Conservation (phyloP, 1,140 invertebrate species). For the Stenopsyche tienmushanensis region DNA sequence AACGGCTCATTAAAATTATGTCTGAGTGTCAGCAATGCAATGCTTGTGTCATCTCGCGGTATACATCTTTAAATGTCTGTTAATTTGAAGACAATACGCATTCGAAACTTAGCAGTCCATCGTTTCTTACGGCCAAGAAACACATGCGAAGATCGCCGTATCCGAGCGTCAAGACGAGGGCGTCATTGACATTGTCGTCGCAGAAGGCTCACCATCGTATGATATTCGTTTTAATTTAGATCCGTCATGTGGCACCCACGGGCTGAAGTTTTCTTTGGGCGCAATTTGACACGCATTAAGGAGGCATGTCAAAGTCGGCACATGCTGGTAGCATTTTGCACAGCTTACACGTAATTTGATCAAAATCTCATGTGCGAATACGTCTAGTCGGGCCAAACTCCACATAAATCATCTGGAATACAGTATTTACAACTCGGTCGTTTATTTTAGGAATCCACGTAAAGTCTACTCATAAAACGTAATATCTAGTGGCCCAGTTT, state of each 20-base stretch:
- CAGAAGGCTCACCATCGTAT: no score
- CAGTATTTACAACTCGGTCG: background rate
- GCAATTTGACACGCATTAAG: background rate
- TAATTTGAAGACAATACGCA: no score
- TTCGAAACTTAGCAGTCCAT: no score
- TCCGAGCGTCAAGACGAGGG: no score
- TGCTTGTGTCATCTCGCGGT: no score
- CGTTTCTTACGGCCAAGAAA: no score
- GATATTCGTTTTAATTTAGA: no score
- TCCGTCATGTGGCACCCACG: background rate
- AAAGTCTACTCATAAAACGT: constrained; percentile 20
- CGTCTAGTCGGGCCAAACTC: background rate
- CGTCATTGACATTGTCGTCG: no score
- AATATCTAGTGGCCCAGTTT: constrained; percentile 29
- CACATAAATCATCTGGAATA: background rate
- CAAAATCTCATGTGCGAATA: constrained; percentile 5
- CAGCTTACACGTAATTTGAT: background rate
- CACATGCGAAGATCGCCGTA: no score
- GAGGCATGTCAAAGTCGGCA: background rate
- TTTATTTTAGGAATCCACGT: background rate
- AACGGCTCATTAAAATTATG: no score
- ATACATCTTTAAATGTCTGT: no score
- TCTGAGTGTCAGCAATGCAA: no score
- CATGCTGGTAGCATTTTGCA: background rate
- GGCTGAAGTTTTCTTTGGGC: background rate